Evolutionary conservation across 2,113 vertebrate species (phyloP), one percentile per base, ranked within the genome.

Genomic region (Paraplagusia blochii): DNA sequence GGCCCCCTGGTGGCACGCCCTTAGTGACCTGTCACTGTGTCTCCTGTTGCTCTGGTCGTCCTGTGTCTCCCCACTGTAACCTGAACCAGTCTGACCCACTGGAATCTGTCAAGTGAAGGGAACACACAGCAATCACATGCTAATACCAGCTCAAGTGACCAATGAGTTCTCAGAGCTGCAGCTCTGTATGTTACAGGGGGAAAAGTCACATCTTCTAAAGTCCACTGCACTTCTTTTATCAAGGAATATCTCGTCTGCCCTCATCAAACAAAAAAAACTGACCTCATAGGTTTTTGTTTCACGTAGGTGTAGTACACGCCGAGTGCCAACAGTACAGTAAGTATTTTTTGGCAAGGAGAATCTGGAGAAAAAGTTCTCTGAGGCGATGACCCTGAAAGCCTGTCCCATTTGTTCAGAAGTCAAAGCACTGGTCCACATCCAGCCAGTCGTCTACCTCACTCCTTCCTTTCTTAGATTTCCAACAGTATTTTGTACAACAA

Each of bases 11-110:
- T 66, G 15, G 49, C 72, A 7, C 16, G 66, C 80, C 81, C 79
- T 50, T 74, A 66, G 69, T 77, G 72, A 80, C 77, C 72, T 36
- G 74, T 50, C 57, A 53, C 71, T 17, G 63, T 59, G 63, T 56
- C 58, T 11, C 54, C 56, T 63, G 11, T 55, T 54, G 11, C 69
- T 40, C 33, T 39, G 42, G 44, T 57, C n/a, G 1, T 44, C 42
- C 55, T 29, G 58, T 33, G 44, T 66, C 72, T 58, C 34, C 60
- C 61, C 51, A 46, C 61, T 77, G 81, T 74, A 82, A 80, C 73
- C 39, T 34, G 79, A 82, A 43, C 71, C 71, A 34, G 5, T 38
- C 36, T 7, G 48, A 33, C 54, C 64, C 38, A 22, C 55, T 67
- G 64, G 69, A 77, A 66, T 72, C 53, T 69, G 56, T 63, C 72